Base-by-base conservation (phyloP, 2,113 vertebrate species). In the Nesoenas mayeri region DNA sequence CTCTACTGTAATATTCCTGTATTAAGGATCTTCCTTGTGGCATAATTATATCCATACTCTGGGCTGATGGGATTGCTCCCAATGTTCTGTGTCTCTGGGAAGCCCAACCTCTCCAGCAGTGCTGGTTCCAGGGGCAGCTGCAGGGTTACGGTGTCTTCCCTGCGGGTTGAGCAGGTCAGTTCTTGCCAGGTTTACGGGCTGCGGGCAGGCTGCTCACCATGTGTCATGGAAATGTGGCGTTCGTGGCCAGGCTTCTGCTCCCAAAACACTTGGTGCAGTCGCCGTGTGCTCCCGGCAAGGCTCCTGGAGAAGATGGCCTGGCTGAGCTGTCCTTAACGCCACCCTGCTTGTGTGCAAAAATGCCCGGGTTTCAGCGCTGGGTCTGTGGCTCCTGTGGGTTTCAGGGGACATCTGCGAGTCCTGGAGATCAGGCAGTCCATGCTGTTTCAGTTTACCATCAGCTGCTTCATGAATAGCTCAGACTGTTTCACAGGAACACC, bases 401-500 rank as follows among this genome's bases (percentile, higher is more conserved):
- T 53, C 48, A 32, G 10, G 11, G 36, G 17, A 15, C 18, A n/a
- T 28, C 5, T 50, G 22, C 7, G 61, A 79, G 40, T 48, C 36
- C 38, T 78, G 61, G 34, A 77, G 69, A 62, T 80, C 26, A 20
- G 26, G 25, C 25, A 36, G 12, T 26, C 36, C 4, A 0, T 34
- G 53, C 65, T 84, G 15, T 66, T 77, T 48, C 24, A 15, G 12
- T n/a, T 89, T 57, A 40, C 53, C 44, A 32, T 36, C 22, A 36
- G n/a, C 24, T 47, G 44, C 91, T 85, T 75, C 0, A 1, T 47
- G 26, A 4, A 5, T 44, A n/a, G 26, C n/a, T 93, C 53, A 72
- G 0, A 48, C 48, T 58, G 12, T 60, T 57, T 38, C 34, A 20
- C 34, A 72, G 70, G 40, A 72, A 2, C 57, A 11, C 0, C 0